Evolutionary conservation across 1,140 invertebrate species (phyloP).

Genomic region (Micrasema minimum): DNA sequence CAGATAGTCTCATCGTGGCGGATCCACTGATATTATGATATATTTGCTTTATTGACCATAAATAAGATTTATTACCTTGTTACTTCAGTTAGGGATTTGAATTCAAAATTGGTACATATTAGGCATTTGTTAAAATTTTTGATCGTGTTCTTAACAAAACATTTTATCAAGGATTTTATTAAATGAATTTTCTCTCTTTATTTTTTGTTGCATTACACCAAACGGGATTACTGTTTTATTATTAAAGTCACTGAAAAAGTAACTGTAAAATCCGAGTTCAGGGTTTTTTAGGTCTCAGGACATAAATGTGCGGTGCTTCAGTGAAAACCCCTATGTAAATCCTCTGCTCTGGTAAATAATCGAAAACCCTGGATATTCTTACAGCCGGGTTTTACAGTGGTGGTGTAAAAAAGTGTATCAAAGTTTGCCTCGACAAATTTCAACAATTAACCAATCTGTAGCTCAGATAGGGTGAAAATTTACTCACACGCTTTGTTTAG

Average conservation of each 20-base stretch:
- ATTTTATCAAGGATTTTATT: background rate
- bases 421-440: constrained; percentile 12
- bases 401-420: background rate
- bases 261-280: background rate
- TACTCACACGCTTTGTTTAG: background rate
- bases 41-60: no score
- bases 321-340: constrained; percentile 10
- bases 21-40: no score
- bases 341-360: constrained; percentile 9
- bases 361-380: constrained; percentile 4
- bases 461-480: background rate
- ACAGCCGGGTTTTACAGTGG: background rate
- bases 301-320: constrained; percentile 14
- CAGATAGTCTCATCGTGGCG: no score
- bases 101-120: no score
- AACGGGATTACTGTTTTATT: background rate
- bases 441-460: constrained; percentile 14
- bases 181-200: background rate
- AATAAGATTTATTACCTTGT: no score
- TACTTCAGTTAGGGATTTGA: no score
- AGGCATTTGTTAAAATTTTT: background rate
- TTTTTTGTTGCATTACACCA: background rate
- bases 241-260: background rate
- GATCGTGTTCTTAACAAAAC: background rate
- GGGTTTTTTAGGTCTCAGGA: background rate